phyloP scores from a whole-genome alignment of 2,797 vertebrate genomes.

The Cheirogaleus major region DNA sequence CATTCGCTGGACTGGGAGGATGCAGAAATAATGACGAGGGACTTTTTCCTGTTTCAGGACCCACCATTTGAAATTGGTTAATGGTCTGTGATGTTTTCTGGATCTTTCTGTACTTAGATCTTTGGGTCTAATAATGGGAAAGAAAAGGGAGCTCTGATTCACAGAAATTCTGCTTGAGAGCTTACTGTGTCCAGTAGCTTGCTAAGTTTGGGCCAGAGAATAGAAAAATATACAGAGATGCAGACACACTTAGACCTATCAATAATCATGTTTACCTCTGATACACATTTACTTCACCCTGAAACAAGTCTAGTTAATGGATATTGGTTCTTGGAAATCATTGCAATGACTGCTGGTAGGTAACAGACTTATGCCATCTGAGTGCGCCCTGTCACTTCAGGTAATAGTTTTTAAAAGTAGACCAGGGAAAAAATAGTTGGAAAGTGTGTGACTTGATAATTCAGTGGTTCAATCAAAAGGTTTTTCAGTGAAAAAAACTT shows the following conservation, averaged over 20 bases:
- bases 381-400: not conserved
- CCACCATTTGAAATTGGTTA: slow-evolving; percentile 5
- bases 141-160: not conserved
- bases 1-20: not conserved
- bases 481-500: not conserved
- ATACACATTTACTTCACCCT: not conserved
- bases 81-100: not conserved
- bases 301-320: not conserved
- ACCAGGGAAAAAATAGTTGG: not conserved
- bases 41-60: not conserved
- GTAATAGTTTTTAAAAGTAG: slow-evolving; percentile 20
- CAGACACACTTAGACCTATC: not conserved
- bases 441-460: not conserved
- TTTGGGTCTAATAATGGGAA: not conserved
- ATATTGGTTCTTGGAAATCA: not conserved
- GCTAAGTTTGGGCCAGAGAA: not conserved
- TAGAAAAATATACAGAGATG: not conserved
- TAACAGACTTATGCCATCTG: not conserved
- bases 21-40: not conserved
- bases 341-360: not conserved
- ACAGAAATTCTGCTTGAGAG: not conserved
- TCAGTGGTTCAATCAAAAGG: slow-evolving; percentile 9
- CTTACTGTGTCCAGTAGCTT: not conserved
- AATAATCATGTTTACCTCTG: not conserved
- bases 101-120: not conserved